phyloP scores from a whole-genome alignment of 2,113 vertebrate genomes.

The Anser cygnoides region DNA sequence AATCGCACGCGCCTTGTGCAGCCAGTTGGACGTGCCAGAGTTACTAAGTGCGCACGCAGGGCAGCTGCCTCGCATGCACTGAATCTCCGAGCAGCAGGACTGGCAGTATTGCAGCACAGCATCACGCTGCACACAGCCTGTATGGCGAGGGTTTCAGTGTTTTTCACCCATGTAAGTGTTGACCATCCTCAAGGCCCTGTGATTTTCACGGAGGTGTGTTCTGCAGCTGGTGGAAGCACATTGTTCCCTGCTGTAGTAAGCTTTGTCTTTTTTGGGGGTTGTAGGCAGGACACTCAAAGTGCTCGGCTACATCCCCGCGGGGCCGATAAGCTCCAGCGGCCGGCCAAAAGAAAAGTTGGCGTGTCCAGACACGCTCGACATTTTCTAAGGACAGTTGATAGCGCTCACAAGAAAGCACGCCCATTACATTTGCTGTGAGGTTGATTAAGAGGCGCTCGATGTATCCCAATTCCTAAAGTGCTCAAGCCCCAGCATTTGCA shows the following conservation, averaged over 20 bases:
- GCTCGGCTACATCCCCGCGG: not conserved
- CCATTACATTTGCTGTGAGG: not conserved
- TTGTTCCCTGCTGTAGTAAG: not conserved
- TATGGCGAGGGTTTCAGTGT: not conserved
- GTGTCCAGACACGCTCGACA: not conserved
- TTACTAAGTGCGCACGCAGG: accelerated
- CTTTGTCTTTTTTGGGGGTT: not conserved
- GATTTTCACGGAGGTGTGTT: not conserved
- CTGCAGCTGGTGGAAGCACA: not conserved
- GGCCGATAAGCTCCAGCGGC: not conserved
- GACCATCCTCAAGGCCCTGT: not conserved
- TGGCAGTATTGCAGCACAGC: not conserved
- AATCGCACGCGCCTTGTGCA: accelerated
- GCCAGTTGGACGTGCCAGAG: not conserved
- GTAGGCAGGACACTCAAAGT: not conserved
- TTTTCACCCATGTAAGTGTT: not conserved
- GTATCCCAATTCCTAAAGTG: not conserved
- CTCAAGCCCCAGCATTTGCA: slow-evolving; percentile 24
- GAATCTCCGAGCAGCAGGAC: accelerated
- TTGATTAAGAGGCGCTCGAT: not conserved
- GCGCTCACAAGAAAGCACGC: not conserved
- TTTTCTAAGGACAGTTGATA: not conserved
- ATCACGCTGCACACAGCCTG: not conserved
- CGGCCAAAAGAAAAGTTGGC: not conserved
- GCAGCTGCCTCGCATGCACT: not conserved